These are phyloP conservation scores for Heterotilapia buettikoferi DNA, from an alignment of 2,113 vertebrate species.

Conservation along the genomic window DNA sequence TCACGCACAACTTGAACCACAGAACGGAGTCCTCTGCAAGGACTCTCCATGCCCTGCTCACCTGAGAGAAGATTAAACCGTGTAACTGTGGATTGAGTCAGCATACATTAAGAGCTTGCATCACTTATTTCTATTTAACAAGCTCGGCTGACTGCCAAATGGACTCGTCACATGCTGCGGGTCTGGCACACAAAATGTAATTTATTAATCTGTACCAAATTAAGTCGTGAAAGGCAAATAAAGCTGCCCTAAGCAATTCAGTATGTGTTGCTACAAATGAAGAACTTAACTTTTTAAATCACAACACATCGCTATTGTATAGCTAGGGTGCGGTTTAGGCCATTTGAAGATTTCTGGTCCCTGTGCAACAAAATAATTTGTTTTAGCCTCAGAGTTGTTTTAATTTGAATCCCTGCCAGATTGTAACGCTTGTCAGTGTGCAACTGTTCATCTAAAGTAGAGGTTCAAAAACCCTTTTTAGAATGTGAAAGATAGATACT, in stretches of 20 bases:
- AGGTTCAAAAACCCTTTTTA: background rate
- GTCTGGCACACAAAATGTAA: background rate
- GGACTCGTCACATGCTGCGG: background rate
- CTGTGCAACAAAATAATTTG: background rate
- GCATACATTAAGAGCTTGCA: constrained; percentile 28
- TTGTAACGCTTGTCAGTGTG: accelerated
- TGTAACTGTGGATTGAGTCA: constrained; percentile 14
- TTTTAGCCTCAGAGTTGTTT: background rate
- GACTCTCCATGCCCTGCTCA: constrained; percentile 87
- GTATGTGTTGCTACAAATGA: background rate
- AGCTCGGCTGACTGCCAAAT: constrained; percentile 17
- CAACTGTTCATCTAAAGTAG: background rate
- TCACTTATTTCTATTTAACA: constrained; percentile 13
- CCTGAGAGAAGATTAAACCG: constrained; percentile 71
- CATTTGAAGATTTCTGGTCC: background rate
- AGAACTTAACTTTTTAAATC: background rate
- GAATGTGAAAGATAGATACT: background rate
- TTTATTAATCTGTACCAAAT: constrained; percentile 8
- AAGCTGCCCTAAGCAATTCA: background rate
- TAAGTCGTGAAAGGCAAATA: background rate
- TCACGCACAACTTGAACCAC: constrained; percentile 84
- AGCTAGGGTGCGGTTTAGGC: background rate
- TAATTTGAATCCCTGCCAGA: background rate
- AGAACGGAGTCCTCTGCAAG: constrained; percentile 89
- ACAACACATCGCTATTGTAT: background rate